phyloP scores from a whole-genome alignment of 1,140 invertebrate species.

The Drosophila dunni region DNA sequence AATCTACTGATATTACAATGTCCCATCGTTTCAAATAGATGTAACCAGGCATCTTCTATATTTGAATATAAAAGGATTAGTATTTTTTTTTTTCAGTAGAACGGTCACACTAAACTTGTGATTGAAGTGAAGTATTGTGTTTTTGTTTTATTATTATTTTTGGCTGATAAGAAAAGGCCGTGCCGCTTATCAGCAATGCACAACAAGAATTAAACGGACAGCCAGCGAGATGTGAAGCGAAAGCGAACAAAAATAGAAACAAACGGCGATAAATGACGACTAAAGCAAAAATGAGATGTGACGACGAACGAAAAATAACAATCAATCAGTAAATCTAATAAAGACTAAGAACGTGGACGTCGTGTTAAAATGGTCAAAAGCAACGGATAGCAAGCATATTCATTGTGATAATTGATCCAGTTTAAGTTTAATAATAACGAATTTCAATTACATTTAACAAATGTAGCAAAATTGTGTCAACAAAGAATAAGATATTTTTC shows the following conservation, averaged over 20 bases:
- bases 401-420: conserved; percentile 26
- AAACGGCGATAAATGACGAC: conserved; percentile 68
- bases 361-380: conserved; percentile 33
- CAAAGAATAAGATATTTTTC: conserved; percentile 5
- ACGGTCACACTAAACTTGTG: background rate
- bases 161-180: conserved; percentile 70
- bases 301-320: conserved; percentile 42
- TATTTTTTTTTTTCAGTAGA: conserved; percentile 34
- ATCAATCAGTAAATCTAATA: conserved; percentile 69
- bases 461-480: background rate
- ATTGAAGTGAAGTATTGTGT: conserved; percentile 26
- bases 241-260: conserved; percentile 74
- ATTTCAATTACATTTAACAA: conserved; percentile 4
- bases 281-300: conserved; percentile 17
- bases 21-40: conserved; percentile 44
- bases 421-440: conserved; percentile 6
- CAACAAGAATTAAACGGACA: conserved; percentile 63
- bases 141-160: conserved; percentile 54
- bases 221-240: conserved; percentile 52
- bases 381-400: conserved; percentile 25
- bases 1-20: conserved; percentile 15
- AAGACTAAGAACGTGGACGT: conserved; percentile 52
- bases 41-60: background rate
- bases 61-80: conserved; percentile 12
- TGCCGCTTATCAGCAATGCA: conserved; percentile 76